These are phyloP conservation scores for Drusus annulatus DNA, from an alignment of 1,140 invertebrate genomes.

Conservation along the genomic window DNA sequence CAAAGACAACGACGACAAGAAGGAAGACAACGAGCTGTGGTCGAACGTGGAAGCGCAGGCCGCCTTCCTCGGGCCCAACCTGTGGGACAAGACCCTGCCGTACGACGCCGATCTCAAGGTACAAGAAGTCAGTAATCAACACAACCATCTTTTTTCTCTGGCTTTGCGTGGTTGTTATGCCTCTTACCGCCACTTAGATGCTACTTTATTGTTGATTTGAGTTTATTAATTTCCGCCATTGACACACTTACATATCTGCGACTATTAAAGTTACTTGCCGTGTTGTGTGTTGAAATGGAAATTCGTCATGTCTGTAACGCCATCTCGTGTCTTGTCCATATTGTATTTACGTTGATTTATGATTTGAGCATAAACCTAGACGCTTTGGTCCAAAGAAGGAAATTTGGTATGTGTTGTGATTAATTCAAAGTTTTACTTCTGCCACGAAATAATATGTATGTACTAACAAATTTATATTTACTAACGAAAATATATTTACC, in stretches of 20 bases:
- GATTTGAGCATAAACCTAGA: constrained; percentile 30
- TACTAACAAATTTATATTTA: too few relatives aligned
- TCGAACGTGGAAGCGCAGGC: constrained; percentile 89
- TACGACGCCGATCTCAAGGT: constrained; percentile 96
- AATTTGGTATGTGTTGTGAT: constrained; percentile 28
- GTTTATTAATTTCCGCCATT: constrained; percentile 32
- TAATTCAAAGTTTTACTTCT: neutral
- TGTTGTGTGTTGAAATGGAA: constrained; percentile 14
- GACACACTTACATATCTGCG: constrained; percentile 37
- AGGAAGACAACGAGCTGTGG: constrained; percentile 89
- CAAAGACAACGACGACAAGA: constrained; percentile 83
- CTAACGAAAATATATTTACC: too few relatives aligned
- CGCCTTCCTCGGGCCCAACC: constrained; percentile 93
- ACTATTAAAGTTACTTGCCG: constrained; percentile 13
- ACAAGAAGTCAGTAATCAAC: constrained; percentile 77
- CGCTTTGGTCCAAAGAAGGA: constrained; percentile 31
- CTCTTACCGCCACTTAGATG: constrained; percentile 20
- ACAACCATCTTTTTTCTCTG: constrained; percentile 65
- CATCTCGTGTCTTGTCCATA: constrained; percentile 20
- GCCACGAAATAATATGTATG: too few relatives aligned
- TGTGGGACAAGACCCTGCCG: constrained; percentile 93
- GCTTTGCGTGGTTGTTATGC: constrained; percentile 62
- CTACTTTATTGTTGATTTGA: neutral
- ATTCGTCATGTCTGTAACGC: neutral
- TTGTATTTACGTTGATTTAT: constrained; percentile 2